These are phyloP conservation scores for Drosophila subquinaria DNA, from an alignment of 2,888 invertebrate genomes.

Conservation along the genomic window DNA sequence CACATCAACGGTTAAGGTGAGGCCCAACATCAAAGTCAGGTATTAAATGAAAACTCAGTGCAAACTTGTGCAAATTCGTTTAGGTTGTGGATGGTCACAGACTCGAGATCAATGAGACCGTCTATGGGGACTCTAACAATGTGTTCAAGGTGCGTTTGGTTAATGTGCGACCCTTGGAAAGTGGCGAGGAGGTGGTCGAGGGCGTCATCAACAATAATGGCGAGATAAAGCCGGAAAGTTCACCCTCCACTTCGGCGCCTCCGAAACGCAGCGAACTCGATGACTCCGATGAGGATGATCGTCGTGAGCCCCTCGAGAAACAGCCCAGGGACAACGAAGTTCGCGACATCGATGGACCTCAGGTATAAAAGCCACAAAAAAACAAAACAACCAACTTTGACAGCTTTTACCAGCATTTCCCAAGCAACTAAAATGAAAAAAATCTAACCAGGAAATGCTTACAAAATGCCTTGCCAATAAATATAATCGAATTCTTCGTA, in stretches of 20 bases:
- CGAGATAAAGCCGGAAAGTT: constrained; percentile 32
- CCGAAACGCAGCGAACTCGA: constrained; percentile 50
- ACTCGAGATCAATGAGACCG: constrained; percentile 87
- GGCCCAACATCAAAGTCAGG: constrained; percentile 10
- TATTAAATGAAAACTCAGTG: background rate
- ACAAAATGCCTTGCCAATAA: constrained; percentile 51
- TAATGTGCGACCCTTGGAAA: constrained; percentile 86
- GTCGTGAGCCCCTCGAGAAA: constrained; percentile 75
- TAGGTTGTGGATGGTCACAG: constrained; percentile 87
- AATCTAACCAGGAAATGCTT: constrained; percentile 55
- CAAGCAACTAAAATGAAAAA: constrained; percentile 56
- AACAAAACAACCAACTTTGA: constrained; percentile 14
- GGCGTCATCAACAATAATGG: constrained; percentile 51
- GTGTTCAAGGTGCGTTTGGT: constrained; percentile 86
- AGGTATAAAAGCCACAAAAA: constrained; percentile 83
- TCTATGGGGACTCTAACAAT: constrained; percentile 85
- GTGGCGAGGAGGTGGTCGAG: constrained; percentile 78
- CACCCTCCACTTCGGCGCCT: constrained; percentile 59
- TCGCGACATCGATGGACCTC: constrained; percentile 81
- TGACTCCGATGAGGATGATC: constrained; percentile 72
- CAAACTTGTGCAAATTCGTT: background rate
- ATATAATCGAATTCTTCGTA: constrained; percentile 20
- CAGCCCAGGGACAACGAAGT: constrained; percentile 82
- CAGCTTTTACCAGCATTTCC: constrained; percentile 34
- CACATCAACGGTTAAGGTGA: constrained; percentile 85